Evolutionary conservation across 2,797 vertebrate species (phyloP).

Genomic region (Gallinago stenura): DNA sequence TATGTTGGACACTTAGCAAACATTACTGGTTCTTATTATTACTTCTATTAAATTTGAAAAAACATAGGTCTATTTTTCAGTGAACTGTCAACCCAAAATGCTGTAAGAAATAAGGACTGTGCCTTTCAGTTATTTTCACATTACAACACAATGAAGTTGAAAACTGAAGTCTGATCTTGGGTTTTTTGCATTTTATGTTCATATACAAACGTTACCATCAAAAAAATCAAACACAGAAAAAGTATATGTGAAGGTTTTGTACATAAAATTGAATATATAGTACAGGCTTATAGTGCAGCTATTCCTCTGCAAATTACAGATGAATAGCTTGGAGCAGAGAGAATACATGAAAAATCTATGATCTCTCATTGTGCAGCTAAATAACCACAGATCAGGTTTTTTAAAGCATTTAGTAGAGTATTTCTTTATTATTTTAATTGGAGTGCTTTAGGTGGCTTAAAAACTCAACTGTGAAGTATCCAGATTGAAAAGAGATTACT

Average conservation of each 20-base stretch:
- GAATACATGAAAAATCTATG: not conserved
- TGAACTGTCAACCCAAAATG: not conserved
- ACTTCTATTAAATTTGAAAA: not conserved
- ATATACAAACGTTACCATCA: not conserved
- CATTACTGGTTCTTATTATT: not conserved
- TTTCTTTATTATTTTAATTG: not conserved
- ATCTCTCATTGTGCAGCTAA: not conserved
- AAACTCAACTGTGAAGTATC: not conserved
- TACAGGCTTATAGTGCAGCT: not conserved
- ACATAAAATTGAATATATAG: not conserved
- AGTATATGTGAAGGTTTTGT: not conserved
- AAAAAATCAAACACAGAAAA: not conserved
- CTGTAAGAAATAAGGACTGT: not conserved
- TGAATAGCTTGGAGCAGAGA: not conserved
- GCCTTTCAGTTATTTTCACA: not conserved
- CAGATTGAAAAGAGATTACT: not conserved
- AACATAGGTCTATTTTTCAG: not conserved
- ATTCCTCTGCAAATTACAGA: not conserved
- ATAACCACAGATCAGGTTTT: not conserved
- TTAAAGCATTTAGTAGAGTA: not conserved
- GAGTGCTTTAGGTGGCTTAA: not conserved
- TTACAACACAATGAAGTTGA: not conserved
- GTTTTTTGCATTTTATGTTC: not conserved
- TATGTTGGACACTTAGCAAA: not conserved
- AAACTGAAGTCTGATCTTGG: not conserved